A percentile compares a stretch with the other conserved stretches of the same genome.
These are phyloP conservation scores for Turdus rufiventris DNA, from an alignment of 2,113 vertebrate species.

Conservation along the genomic window DNA sequence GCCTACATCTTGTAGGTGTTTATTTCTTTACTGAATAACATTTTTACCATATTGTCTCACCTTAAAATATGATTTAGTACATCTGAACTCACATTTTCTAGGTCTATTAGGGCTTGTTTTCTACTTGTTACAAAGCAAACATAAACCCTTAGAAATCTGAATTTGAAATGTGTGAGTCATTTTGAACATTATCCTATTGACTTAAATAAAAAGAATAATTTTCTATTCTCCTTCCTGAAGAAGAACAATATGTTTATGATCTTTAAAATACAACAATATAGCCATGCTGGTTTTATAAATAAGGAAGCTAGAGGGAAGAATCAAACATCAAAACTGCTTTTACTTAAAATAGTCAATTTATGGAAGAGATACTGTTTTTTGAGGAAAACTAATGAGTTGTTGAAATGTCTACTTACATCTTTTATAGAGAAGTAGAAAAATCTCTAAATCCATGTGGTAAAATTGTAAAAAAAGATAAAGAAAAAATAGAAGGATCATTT, in stretches of 20 bases:
- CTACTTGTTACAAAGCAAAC: neutral
- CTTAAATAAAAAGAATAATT: conserved; percentile 2
- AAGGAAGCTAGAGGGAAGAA: neutral
- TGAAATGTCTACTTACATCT: neutral
- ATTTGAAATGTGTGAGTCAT: neutral
- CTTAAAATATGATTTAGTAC: neutral
- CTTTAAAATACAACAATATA: neutral
- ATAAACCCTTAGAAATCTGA: neutral
- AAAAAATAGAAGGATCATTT: neutral
- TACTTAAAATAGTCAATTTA: neutral
- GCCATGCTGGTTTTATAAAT: neutral
- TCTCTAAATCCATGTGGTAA: neutral
- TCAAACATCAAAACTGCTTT: neutral
- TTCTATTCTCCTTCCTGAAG: neutral
- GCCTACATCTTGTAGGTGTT: neutral
- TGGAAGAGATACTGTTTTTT: neutral
- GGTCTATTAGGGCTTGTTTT: neutral
- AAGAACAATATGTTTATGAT: neutral
- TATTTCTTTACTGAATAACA: neutral
- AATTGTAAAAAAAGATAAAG: neutral
- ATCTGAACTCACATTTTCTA: neutral
- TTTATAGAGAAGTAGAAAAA: neutral
- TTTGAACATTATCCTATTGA: conserved; percentile 2
- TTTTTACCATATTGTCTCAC: neutral
- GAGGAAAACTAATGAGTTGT: neutral